Evolutionary conservation across 2,888 invertebrate species (phyloP), one percentile per base, ranked within the genome.

Genomic region (Acronicta alni): DNA sequence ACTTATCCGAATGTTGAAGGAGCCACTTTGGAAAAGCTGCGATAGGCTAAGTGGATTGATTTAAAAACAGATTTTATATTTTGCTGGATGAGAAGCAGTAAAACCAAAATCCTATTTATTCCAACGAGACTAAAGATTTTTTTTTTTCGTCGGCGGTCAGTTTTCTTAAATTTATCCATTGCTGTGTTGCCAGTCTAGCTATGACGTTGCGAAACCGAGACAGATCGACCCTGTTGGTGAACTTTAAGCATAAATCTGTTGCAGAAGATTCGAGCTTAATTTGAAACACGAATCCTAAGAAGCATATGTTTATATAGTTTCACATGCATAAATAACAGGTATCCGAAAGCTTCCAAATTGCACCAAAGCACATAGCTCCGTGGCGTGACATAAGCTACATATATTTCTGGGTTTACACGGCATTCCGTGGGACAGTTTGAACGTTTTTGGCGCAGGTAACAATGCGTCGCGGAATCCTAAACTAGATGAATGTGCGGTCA

Each of bases 361-460:
- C 52, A 3, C 41, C 54, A 47, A 59, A 49, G 51, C 32, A 48
- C 43, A 35, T 39, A 54, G 52, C 48, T 49, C 55, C 20, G 14
- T 39, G 49, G 42, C 30, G 38, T 49, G 23, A 48, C 56, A 55
- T 43, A 44, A 63, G 55, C 48, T 53, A 57, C 39, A 43, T 62
- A 58, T 56, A 59, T 66, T 51, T 12, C 45, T 9, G n/a, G 47
- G 37, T 38, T 59, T 44, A 38, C 39, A 57, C 46, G 30, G 64
- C 61, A 60, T 60, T 63, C 38, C 32, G n/a, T 48, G 60, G 43
- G 74, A 71, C 67, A 61, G 37, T 71, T 70, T 57, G 63, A 73
- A 53, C 55, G 56, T 62, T 72, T 73, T 69, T 64, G 64, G 67
- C 38, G 45, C 61, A 70, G 70, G 70, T 57, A 67, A 76, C 61